Percentiles rank a stretch among this genome's conserved stretches.
phyloP scores from a whole-genome alignment of 1,140 invertebrate species.

The Bombus turneri region DNA sequence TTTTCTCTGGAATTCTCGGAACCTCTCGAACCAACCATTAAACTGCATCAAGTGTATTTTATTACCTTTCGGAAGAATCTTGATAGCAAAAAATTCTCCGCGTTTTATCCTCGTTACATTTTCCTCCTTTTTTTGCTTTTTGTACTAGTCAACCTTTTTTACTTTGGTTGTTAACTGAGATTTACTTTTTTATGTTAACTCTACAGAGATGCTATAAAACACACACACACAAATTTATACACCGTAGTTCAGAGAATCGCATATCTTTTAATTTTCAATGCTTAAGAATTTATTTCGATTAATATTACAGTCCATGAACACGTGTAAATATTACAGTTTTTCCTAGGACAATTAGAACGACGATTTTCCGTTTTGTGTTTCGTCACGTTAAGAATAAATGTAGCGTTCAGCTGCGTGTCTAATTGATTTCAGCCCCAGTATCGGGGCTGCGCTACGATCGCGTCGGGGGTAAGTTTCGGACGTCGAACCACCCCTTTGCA shows the following conservation, averaged over 20 bases:
- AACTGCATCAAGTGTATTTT: background rate
- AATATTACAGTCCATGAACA: slow-evolving; percentile 16
- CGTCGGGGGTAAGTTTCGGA: slow-evolving; percentile 33
- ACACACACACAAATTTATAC: too few relatives aligned
- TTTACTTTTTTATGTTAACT: background rate
- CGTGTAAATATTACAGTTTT: slow-evolving; percentile 31
- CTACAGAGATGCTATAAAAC: too few relatives aligned
- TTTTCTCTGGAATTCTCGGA: background rate
- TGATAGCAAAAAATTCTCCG: background rate
- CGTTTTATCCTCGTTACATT: background rate
- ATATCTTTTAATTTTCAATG: background rate
- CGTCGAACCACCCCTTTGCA: slow-evolving; percentile 66
- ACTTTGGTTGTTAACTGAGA: background rate
- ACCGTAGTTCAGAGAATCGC: background rate
- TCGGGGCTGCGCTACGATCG: slow-evolving; percentile 13
- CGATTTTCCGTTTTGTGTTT: slow-evolving; percentile 49
- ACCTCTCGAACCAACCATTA: background rate
- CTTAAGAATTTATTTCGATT: background rate
- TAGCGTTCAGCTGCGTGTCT: slow-evolving; percentile 70
- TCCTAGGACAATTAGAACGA: slow-evolving; percentile 28
- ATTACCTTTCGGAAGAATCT: background rate
- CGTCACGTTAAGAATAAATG: slow-evolving; percentile 61
- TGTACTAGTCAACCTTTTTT: background rate
- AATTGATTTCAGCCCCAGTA: slow-evolving; percentile 76
- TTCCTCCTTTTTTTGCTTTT: background rate